Evolutionary conservation across 2,797 vertebrate genomes (phyloP).

Genomic region (Eurystomus glaucurus): DNA sequence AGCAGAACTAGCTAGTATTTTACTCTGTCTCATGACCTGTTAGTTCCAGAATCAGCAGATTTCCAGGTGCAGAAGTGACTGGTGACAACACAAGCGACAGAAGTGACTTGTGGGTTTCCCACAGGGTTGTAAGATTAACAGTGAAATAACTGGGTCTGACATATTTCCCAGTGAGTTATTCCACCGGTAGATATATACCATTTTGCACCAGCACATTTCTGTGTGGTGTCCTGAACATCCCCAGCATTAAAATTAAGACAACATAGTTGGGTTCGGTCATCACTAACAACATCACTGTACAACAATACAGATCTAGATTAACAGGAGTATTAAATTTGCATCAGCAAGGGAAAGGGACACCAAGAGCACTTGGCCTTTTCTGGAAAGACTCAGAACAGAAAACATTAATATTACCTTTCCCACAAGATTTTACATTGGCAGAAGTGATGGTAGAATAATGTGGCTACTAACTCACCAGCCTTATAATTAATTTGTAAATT

Average conservation of each 20-base stretch:
- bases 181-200: background rate
- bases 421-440: background rate
- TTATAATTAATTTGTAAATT: background rate
- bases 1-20: slow-evolving; percentile 32
- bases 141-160: background rate
- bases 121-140: background rate
- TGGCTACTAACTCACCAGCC: background rate
- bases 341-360: background rate
- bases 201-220: background rate
- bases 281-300: background rate
- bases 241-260: background rate
- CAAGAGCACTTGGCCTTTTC: background rate
- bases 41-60: slow-evolving; percentile 47
- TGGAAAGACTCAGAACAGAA: background rate
- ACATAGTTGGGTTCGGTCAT: background rate
- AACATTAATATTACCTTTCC: background rate
- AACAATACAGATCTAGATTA: background rate
- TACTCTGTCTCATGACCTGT: background rate
- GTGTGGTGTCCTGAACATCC: background rate
- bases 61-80: background rate
- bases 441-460: background rate
- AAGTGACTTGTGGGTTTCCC: background rate
- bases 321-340: background rate
- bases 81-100: background rate
- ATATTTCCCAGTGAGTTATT: background rate